Evolutionary conservation across 2,113 vertebrate species (phyloP), one percentile per base, ranked within the genome.

Genomic region (Callocephalon fimbriatum): DNA sequence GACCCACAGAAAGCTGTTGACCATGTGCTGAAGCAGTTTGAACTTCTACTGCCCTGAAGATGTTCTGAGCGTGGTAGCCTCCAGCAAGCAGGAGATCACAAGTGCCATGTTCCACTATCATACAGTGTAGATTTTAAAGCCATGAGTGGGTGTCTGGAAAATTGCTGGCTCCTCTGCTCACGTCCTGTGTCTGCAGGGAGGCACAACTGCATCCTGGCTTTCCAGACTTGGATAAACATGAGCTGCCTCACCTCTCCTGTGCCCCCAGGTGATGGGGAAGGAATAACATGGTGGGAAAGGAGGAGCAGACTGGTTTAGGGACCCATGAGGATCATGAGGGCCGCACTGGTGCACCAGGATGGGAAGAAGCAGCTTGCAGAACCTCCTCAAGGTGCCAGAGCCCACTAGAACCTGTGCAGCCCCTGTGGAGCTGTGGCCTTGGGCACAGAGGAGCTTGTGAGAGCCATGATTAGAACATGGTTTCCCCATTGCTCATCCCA

Each of bases 171-270:
- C 77, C 31, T 71, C 68, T 42, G 50, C 56, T 90, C 56, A 11
- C 15, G 4, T 94, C 81, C 80, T 15, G 48, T 15, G 31, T 10
- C 63, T 21, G 8, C 12, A 10, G 25, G 61, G 93, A 68, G 5
- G 77, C 29, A 15, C n/a, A 0, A n/a, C 9, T 35, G 10, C 50
- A 0, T 2, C 22, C 63, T 26, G 62, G 42, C 13, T 38, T 77
- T 21, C 37, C 53, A 76, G 32, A n/a, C 38, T 50, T 9, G 35
- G 20, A 8, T 20, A 50, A 76, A 44, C 58, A 29, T 0, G 1
- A 5, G 0, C 29, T 6, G 42, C 65, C n/a, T 66, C 67, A 42
- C 22, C 54, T 7, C 42, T 35, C 8, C 42, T 2, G 0, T 58
- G 56, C 12, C 72, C 51, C 37, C 16, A 9, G 67, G 82, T 2